These are phyloP conservation scores for Drosophila biarmipes DNA, from an alignment of 1,140 invertebrate genomes.

Conservation along the genomic window DNA sequence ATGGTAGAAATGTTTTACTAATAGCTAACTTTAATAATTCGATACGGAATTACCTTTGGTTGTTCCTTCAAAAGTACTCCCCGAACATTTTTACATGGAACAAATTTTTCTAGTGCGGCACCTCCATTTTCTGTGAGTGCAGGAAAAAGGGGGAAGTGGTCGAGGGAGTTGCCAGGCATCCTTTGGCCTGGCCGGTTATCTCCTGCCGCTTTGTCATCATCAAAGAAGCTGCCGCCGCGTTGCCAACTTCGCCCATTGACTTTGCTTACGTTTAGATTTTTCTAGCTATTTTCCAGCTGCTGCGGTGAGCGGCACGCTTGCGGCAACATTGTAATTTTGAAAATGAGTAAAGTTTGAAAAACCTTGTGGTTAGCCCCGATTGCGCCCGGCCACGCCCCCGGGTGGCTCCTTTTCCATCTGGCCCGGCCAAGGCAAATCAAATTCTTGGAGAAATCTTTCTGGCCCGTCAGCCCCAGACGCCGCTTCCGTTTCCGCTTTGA, in stretches of 20 bases:
- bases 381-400: conserved; percentile 4
- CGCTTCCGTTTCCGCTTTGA: conserved; percentile 78
- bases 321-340: conserved; percentile 84
- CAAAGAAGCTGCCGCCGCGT: conserved; percentile 57
- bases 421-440: conserved; percentile 56
- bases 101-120: neutral
- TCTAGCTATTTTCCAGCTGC: conserved; percentile 57
- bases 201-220: conserved; percentile 52
- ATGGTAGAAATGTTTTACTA: too few species aligned
- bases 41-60: too few species aligned
- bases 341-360: conserved; percentile 84
- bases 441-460: conserved; percentile 72
- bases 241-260: conserved; percentile 81
- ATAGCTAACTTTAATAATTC: neutral
- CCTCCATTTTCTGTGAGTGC: conserved; percentile 9
- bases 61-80: neutral
- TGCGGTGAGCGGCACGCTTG: conserved; percentile 74
- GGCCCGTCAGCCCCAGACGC: conserved; percentile 34
- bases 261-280: conserved; percentile 84
- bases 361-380: conserved; percentile 59
- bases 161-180: conserved; percentile 20
- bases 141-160: neutral
- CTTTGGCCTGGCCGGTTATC: conserved; percentile 14
- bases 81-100: neutral
- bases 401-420: conserved; percentile 19